These are phyloP conservation scores for Tenebrio molitor DNA, from an alignment of 1,140 invertebrate species.

Conservation along the genomic window DNA sequence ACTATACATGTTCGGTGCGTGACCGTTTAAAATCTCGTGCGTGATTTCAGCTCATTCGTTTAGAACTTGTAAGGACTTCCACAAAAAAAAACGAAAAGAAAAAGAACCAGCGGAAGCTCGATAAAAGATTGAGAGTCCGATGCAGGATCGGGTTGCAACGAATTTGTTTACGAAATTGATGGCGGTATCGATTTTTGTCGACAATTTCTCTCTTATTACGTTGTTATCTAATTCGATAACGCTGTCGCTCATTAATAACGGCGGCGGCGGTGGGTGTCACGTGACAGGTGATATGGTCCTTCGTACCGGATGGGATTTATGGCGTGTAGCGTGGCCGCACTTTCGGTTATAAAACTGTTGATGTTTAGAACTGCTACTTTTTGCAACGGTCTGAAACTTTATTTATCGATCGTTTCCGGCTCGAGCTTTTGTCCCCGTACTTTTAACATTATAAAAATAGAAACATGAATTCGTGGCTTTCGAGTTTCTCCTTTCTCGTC, in stretches of 20 bases:
- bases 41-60: background rate
- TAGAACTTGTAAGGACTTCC: background rate
- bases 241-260: background rate
- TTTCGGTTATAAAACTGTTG: background rate
- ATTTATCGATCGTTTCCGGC: background rate
- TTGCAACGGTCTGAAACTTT: background rate
- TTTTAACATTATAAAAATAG: background rate
- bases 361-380: background rate
- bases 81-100: too few relatives aligned
- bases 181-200: background rate
- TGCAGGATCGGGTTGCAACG: background rate
- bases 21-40: background rate
- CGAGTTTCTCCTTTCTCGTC: too few relatives aligned
- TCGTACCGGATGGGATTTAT: background rate
- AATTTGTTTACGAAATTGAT: background rate
- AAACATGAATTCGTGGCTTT: background rate
- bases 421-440: background rate
- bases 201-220: background rate
- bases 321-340: too few relatives aligned
- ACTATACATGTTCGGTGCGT: background rate
- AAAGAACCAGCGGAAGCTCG: too few relatives aligned
- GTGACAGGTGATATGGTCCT: too few relatives aligned
- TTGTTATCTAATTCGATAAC: background rate
- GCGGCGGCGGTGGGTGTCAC: background rate
- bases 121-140: too few relatives aligned